phyloP scores from a whole-genome alignment of 2,888 invertebrate species.

The Harmothoe impar region DNA sequence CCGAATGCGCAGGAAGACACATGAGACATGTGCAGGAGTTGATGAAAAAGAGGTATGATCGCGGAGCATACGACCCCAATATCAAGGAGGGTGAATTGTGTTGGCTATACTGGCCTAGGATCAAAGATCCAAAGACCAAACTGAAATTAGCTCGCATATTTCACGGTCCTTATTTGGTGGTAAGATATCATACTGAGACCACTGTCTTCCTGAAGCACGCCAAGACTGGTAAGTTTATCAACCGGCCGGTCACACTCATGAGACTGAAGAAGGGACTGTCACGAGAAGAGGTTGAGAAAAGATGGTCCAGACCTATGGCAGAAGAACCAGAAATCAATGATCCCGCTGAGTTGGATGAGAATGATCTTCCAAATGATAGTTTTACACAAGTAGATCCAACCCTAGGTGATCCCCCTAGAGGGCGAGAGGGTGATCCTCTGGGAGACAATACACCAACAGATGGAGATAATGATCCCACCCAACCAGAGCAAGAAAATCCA shows the following conservation, averaged over 20 bases:
- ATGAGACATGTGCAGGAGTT: not conserved
- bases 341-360: not conserved
- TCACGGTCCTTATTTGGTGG: not conserved
- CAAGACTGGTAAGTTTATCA: not conserved
- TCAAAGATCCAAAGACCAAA: not conserved
- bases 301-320: too few species aligned
- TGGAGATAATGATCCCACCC: too few species aligned
- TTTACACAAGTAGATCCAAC: not conserved
- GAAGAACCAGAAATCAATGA: not conserved
- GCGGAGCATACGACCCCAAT: not conserved
- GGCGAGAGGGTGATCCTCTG: too few species aligned
- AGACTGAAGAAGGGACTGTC: not conserved
- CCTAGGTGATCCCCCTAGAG: not conserved
- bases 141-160: not conserved
- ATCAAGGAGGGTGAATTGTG: not conserved
- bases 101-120: conserved; percentile 3
- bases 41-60: conserved; percentile 18
- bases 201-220: not conserved
- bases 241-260: not conserved
- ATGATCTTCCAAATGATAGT: not conserved
- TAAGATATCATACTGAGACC: not conserved
- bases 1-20: not conserved
- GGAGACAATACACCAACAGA: too few species aligned
- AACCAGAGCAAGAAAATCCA: too few species aligned
- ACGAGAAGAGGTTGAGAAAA: not conserved